These are phyloP conservation scores for Eubasilissa splendida DNA, from an alignment of 2,888 invertebrate genomes.

Conservation along the genomic window DNA sequence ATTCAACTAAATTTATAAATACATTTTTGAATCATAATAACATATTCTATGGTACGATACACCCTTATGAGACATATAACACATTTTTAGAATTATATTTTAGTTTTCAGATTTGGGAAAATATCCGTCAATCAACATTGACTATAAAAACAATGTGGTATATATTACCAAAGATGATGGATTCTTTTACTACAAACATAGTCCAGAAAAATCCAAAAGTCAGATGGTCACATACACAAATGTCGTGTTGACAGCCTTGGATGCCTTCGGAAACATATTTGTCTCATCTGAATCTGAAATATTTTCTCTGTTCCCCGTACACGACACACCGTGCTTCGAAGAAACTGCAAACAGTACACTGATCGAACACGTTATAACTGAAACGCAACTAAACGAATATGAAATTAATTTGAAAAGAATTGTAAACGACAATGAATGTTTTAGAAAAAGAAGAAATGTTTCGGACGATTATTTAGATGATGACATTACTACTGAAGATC, in stretches of 20 bases:
- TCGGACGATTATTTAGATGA: not conserved
- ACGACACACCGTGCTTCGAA: not conserved
- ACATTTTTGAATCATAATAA: no score
- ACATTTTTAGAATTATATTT: not conserved
- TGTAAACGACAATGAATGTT: not conserved
- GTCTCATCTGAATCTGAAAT: not conserved
- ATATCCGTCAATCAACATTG: not conserved
- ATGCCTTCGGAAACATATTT: not conserved
- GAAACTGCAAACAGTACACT: not conserved
- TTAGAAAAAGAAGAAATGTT: not conserved
- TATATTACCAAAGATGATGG: not conserved
- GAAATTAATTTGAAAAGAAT: not conserved
- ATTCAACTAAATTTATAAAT: no score
- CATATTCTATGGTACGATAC: no score
- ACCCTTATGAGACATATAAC: no score
- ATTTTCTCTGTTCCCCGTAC: not conserved
- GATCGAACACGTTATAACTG: not conserved
- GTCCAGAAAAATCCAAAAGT: not conserved
- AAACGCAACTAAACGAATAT: not conserved
- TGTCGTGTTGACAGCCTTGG: not conserved
- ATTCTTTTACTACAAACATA: not conserved
- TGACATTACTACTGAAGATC: no score
- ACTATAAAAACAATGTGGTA: not conserved
- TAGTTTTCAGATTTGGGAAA: not conserved
- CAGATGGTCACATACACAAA: not conserved